These are phyloP conservation scores for Volucella zonaria DNA, from an alignment of 2,888 invertebrate genomes.

Conservation along the genomic window DNA sequence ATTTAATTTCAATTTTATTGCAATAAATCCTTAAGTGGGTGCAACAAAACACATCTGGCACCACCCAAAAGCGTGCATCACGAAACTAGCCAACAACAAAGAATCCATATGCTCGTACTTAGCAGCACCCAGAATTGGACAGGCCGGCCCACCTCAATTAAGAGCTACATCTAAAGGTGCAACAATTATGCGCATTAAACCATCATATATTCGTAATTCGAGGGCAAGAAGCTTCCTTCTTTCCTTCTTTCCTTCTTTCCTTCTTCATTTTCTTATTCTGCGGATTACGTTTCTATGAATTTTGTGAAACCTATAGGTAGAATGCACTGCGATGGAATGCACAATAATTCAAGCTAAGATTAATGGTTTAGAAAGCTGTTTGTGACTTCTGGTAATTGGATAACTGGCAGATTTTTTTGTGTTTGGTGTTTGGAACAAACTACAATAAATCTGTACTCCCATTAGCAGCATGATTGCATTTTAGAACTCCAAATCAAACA, in stretches of 20 bases:
- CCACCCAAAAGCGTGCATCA: conserved; percentile 63
- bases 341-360: conserved; percentile 49
- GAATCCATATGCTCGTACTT: conserved; percentile 18
- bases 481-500: too few species aligned
- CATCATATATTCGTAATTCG: conserved; percentile 44
- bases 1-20: conserved; percentile 58
- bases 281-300: conserved; percentile 45
- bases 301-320: conserved; percentile 6
- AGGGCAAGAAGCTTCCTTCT: conserved; percentile 12
- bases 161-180: conserved; percentile 13
- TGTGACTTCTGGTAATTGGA: conserved; percentile 22
- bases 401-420: too few species aligned
- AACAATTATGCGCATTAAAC: conserved; percentile 55
- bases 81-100: conserved; percentile 28
- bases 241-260: not conserved
- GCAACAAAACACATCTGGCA: conserved; percentile 54
- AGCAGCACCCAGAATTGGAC: not conserved
- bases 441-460: too few species aligned
- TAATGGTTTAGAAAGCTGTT: conserved; percentile 63
- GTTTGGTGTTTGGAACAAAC: too few species aligned
- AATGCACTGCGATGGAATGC: conserved; percentile 41
- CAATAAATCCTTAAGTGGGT: conserved; percentile 64
- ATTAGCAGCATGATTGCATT: too few species aligned
- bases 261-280: not conserved
- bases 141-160: conserved; percentile 32